Base-by-base conservation (phyloP, 2,888 invertebrate genomes). In the Aphidius colemani region DNA sequence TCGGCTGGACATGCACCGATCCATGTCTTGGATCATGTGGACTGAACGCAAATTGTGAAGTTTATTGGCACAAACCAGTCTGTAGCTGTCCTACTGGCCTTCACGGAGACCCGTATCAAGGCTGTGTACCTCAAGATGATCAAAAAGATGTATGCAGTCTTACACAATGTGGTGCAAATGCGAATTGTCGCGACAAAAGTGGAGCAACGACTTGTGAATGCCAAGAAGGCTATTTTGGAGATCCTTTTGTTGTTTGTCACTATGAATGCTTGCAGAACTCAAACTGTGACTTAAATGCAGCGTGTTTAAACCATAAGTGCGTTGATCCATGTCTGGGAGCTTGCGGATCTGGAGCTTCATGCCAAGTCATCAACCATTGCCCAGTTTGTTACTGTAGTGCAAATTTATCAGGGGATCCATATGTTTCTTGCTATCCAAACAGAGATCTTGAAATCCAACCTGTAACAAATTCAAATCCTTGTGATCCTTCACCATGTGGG, bases 211-310 rank as follows among this genome's bases (percentile, higher is more conserved):
- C 87, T 7, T 94, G 94, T 76, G 85, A 88, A 68, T 94, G 94
- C 78, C 85, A 87, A 64, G 86, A 87, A 63, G 89, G 89, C 58
- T 94, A 90, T 81, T 90, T 86, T 71, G 95, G 95, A 53, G 91
- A 94, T 83, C 92, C 95, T 0, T 88, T 89, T 71, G 83, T 90
- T 67, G 90, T 89, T 7, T 94, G 93, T 74, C 87, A 89, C 59
- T 91, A 93, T 1, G 90, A 93, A 82, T 95, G 94, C 81, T 89
- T 94, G 1, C 86, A 92, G 9, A 94, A 94, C 77, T 88, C 89
- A 13, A 93, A 94, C 78, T 77, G 78, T 44, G 72, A 77, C 4
- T 49, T 65, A 4, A 61, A 61, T 7, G 59, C 43, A 68, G 84
- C 85, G 53, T 86, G 86, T 69, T 77, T 82, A 7, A 83, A 84